phyloP scores from a whole-genome alignment of 2,113 vertebrate species.

The Steatornis caripensis region DNA sequence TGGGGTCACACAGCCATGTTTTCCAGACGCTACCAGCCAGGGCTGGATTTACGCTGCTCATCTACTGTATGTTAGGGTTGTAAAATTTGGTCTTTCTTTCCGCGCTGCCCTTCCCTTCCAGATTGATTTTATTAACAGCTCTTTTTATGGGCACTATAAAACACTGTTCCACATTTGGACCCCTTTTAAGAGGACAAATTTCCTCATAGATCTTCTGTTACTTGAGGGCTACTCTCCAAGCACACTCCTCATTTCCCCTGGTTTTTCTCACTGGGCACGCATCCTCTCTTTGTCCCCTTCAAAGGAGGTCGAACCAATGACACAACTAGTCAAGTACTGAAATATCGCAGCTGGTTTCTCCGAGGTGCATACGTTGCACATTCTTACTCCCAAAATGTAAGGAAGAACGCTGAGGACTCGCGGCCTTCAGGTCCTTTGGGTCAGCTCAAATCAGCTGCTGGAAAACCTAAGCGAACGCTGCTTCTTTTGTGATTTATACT shows the following conservation, averaged over 20 bases:
- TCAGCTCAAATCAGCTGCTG: not conserved
- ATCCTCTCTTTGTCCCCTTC: not conserved
- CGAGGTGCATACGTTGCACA: not conserved
- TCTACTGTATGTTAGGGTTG: not conserved
- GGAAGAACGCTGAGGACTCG: accelerated
- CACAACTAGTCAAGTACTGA: not conserved
- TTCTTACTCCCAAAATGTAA: not conserved
- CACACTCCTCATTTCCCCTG: not conserved
- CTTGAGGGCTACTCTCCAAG: not conserved
- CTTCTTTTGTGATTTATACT: not conserved
- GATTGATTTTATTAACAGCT: constrained; percentile 6
- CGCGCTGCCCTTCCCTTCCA: not conserved
- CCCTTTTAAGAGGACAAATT: not conserved
- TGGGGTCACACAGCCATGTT: not conserved
- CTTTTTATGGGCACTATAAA: not conserved
- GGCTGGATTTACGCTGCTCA: not conserved
- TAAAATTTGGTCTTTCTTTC: not conserved
- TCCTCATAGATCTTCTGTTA: not conserved
- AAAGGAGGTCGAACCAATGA: not conserved
- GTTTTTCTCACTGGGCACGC: not conserved
- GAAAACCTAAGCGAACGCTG: not conserved
- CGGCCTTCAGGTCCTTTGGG: not conserved
- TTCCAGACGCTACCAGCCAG: not conserved
- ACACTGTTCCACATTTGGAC: not conserved
- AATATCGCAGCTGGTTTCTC: not conserved